A percentile compares a stretch with the other conserved stretches of the same genome.
Conservation (phyloP, 1,140 invertebrate species). For the Aculops lycopersici region DNA sequence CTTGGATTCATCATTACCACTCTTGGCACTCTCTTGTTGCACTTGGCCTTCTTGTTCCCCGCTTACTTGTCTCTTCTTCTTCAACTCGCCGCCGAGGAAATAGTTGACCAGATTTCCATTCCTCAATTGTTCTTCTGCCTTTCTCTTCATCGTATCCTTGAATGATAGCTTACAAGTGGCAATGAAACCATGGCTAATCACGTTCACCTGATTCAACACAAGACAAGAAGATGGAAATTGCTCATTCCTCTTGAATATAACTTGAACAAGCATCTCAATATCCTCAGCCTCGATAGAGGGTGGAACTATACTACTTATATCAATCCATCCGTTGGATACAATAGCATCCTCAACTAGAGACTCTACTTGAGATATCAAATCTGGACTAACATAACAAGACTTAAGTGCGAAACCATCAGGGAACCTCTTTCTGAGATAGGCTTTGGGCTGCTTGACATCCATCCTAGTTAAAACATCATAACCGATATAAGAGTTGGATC, state of each 20-base stretch:
- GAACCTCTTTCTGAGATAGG: conserved; percentile 26
- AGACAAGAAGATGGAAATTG: conserved; percentile 11
- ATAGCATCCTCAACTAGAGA: conserved; percentile 51
- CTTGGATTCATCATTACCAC: too few relatives aligned
- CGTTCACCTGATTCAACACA: conserved; percentile 19
- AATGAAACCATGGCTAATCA: conserved; percentile 26
- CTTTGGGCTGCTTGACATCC: conserved; percentile 50
- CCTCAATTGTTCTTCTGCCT: conserved; percentile 26
- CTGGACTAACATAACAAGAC: conserved; percentile 36
- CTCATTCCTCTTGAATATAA: conserved; percentile 8
- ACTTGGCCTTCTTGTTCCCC: conserved; percentile 8
- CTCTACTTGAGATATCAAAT: conserved; percentile 39
- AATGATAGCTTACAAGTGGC: conserved; percentile 32
- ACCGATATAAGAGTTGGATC: conserved; percentile 69
- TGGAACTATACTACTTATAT: conserved; percentile 23
- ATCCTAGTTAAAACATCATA: conserved; percentile 56
- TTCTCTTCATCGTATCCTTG: conserved; percentile 28
- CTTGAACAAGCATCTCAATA: conserved; percentile 9
- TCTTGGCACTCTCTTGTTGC: conserved; percentile 17
- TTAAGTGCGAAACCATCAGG: conserved; percentile 29
- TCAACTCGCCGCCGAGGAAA: not conserved
- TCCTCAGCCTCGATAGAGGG: conserved; percentile 11
- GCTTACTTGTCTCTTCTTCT: conserved; percentile 7
- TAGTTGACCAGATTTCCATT: conserved; percentile 5
- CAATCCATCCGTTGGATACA: conserved; percentile 33